phyloP scores from a whole-genome alignment of 2,113 vertebrate genomes.

The Hipposideros armiger region DNA sequence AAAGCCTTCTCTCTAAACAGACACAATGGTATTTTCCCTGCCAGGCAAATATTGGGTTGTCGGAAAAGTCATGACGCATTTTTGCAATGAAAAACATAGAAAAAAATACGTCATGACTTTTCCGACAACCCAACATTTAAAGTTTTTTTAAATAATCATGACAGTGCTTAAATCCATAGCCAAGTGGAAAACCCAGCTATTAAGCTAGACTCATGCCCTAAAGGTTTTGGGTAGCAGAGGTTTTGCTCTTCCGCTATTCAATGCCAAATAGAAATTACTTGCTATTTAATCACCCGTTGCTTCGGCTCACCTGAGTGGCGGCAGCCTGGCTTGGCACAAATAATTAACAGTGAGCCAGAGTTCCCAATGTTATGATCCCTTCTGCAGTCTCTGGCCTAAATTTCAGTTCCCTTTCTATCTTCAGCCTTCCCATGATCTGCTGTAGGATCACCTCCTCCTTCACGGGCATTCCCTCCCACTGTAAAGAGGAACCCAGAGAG shows the following conservation, averaged over 20 bases:
- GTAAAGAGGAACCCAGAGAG: not conserved
- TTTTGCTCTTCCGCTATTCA: slow-evolving; percentile 7
- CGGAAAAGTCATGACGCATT: no score
- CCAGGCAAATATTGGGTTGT: not conserved
- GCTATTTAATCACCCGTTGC: slow-evolving; percentile 41
- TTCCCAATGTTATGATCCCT: not conserved
- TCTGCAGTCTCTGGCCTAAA: not conserved
- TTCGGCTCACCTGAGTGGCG: slow-evolving; percentile 15
- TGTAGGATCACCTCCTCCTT: not conserved
- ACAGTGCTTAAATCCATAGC: slow-evolving; percentile 27
- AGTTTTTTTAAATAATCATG: slow-evolving; percentile 21
- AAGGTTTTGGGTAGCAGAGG: not conserved
- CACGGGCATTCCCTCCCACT: not conserved
- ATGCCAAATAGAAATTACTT: not conserved
- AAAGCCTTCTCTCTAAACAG: slow-evolving; percentile 14
- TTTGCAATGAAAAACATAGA: no score
- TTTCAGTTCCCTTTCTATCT: not conserved
- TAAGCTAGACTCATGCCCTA: not conserved
- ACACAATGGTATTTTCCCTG: slow-evolving; percentile 35
- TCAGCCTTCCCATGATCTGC: not conserved
- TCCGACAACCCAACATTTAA: not conserved
- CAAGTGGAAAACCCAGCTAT: slow-evolving; percentile 41
- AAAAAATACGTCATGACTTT: no score
- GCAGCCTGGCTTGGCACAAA: not conserved
- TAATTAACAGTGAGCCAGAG: not conserved